Evolutionary conservation across 2,113 vertebrate species (phyloP).

Genomic region (Mesembrinibis cayennensis): DNA sequence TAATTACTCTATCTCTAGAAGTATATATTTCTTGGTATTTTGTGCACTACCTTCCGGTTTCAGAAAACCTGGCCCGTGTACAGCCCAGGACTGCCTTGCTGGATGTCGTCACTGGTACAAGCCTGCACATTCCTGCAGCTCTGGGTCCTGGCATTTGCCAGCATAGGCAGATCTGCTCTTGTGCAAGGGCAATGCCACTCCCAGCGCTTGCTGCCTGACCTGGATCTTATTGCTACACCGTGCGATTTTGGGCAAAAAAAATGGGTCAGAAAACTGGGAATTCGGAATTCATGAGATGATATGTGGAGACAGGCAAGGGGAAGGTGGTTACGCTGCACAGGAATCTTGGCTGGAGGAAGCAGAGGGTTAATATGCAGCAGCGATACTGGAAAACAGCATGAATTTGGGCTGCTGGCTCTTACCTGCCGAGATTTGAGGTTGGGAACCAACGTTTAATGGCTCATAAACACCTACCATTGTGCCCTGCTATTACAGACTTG

Average conservation of each 20-base stretch:
- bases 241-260: fast-evolving
- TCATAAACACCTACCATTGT: neutral
- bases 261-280: neutral
- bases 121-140: neutral
- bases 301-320: fast-evolving
- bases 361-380: neutral
- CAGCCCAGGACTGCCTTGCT: neutral
- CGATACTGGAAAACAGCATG: neutral
- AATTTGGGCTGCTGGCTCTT: neutral
- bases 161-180: fast-evolving
- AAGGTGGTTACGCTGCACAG: fast-evolving
- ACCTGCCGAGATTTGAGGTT: neutral
- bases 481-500: neutral
- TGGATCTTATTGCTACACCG: fast-evolving
- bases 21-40: neutral
- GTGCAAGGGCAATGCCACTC: neutral
- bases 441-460: conserved; percentile 12
- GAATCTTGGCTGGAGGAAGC: neutral
- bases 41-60: neutral
- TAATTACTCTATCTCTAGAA: neutral
- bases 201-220: neutral
- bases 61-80: neutral
- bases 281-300: neutral
- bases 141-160: neutral
- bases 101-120: fast-evolving